Conservation (phyloP, 2,797 vertebrate genomes). For the Anguilla anguilla region DNA sequence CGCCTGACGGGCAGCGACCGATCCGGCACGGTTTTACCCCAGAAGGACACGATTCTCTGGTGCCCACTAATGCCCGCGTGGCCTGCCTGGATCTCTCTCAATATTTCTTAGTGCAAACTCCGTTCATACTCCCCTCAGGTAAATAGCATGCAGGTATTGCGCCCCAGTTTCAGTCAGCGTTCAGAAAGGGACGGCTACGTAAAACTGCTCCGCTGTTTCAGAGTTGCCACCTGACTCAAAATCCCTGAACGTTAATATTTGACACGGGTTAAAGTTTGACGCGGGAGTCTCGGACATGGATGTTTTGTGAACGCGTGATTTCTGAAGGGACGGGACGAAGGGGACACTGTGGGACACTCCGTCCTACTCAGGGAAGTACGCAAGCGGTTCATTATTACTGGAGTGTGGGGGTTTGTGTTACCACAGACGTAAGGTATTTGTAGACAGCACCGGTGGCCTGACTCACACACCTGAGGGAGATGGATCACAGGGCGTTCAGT, state of each 20-base stretch:
- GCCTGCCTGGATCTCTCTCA: conserved; percentile 8
- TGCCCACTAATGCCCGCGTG: neutral
- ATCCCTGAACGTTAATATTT: conserved; percentile 1
- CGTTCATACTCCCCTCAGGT: neutral
- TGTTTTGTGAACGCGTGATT: neutral
- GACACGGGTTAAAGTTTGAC: neutral
- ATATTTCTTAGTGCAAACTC: neutral
- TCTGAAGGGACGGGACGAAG: neutral
- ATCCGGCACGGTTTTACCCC: neutral
- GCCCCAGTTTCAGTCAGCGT: too few relatives aligned
- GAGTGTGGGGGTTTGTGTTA: conserved; percentile 10
- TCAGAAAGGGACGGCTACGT: neutral
- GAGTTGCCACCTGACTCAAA: neutral
- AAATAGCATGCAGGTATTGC: neutral
- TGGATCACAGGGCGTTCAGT: conserved; percentile 11
- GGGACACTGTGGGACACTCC: neutral
- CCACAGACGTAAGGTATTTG: conserved; percentile 30
- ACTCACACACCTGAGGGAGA: neutral
- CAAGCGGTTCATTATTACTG: neutral
- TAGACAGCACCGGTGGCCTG: conserved; percentile 14
- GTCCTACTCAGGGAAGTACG: neutral
- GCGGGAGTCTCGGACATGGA: neutral
- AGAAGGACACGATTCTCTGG: neutral
- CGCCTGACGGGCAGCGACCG: conserved; percentile 16
- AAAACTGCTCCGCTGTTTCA: neutral